Evolutionary conservation across 2,113 vertebrate species (phyloP).

Genomic region (Cricetomys ansorgei): DNA sequence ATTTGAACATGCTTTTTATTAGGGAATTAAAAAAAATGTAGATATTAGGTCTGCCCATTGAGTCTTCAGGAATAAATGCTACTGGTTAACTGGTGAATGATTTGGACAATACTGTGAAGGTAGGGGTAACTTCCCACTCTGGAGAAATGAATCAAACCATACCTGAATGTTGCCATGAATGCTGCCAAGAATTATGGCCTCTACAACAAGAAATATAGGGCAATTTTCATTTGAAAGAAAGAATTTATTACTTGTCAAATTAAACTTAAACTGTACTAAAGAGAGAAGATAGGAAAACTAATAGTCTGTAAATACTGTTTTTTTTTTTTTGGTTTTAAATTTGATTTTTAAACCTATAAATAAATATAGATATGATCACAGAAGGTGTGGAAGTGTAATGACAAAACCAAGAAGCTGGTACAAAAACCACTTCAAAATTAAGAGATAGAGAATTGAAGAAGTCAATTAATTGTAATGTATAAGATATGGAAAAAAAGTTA

Average conservation of each 20-base stretch:
- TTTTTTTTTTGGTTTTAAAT: too few species aligned
- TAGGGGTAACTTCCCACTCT: accelerated
- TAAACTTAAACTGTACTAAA: background rate
- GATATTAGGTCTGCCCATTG: background rate
- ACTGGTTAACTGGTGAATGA: background rate
- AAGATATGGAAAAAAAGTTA: background rate
- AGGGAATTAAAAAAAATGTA: too few species aligned
- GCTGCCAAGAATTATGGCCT: background rate
- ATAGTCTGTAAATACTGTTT: background rate
- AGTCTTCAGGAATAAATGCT: background rate
- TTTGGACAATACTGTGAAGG: background rate
- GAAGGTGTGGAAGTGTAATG: background rate
- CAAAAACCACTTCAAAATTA: background rate
- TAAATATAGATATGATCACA: background rate
- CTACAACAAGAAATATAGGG: background rate
- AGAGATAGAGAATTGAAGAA: background rate
- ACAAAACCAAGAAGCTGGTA: background rate
- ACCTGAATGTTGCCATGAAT: background rate
- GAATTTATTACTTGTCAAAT: background rate
- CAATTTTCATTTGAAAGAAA: background rate
- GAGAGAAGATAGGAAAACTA: background rate
- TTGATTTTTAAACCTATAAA: background rate
- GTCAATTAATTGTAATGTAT: background rate
- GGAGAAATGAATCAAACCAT: background rate
- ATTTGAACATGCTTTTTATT: too few species aligned